Evolutionary conservation across 2,888 invertebrate genomes (phyloP), one percentile per base, ranked within the genome.

Genomic region (Yponomeuta plumbellus): DNA sequence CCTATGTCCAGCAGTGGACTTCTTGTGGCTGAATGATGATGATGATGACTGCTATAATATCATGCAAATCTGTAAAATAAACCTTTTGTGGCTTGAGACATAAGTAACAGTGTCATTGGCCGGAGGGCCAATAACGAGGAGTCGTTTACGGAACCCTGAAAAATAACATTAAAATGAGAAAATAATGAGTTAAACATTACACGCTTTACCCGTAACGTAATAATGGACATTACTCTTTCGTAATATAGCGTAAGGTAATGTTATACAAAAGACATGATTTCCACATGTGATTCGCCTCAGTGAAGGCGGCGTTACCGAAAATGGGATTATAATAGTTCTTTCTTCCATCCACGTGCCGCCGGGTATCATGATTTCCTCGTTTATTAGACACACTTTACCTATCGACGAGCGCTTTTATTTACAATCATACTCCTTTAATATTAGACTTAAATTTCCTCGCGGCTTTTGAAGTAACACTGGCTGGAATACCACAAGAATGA

Each of bases 231-330:
- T 67, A 52, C 44, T 52, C 44, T 52, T 17, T 17, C 44, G 44
- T 52, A 52, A 52, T 52, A 52, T 70, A 70, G 68, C 70, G 71
- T 71, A 70, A 71, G 71, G 68, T 69, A 71, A 74, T 77, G 74
- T 74, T 76, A 75, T 74, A 76, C 73, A 72, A 74, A 72, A 40
- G n/a, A 71, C 71, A 75, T 79, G 72, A 77, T 76, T 74, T 73
- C 44, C 73, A 77, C 72, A 71, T 71, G 70, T 71, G 74, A 73
- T 72, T 71, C 66, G 74, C 70, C 61, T 67, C 69, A 66, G 68
- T 67, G 44, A 69, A 67, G 23, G 66, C 57, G 34, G 11, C 26
- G 26, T 65, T 57, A 26, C 65, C 57, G 17, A 65, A 65, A 65
- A 66, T 66, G 66, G 13, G 61, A 34, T 59, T 66, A 40, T 66